Conservation (phyloP, 2,888 invertebrate species). For the Drymonia ruficornis region DNA sequence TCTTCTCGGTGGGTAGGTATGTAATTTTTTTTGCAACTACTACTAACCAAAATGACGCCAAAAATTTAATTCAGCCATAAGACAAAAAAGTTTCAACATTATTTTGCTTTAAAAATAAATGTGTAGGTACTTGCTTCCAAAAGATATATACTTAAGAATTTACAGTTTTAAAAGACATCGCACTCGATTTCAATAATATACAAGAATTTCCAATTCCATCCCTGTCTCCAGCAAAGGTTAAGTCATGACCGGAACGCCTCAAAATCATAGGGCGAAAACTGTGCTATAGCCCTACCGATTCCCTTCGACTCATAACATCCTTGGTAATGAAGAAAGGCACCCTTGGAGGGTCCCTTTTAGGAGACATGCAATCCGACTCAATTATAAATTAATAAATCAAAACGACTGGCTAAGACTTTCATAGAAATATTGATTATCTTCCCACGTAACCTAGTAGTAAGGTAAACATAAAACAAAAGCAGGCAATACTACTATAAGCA, state of each 20-base stretch:
- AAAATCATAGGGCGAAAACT: conserved; percentile 63
- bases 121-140: no score
- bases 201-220: conserved; percentile 23
- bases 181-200: neutral
- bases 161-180: no score
- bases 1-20: no score
- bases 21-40: no score
- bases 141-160: no score
- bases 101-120: no score
- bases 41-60: no score
- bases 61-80: no score
- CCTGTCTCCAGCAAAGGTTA: conserved; percentile 53
- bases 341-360: conserved; percentile 60
- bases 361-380: conserved; percentile 59
- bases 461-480: no score
- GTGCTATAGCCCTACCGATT: conserved; percentile 50
- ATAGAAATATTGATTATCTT: neutral
- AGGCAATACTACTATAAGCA: no score
- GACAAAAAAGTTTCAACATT: no score
- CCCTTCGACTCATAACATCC: conserved; percentile 59
- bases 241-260: conserved; percentile 58
- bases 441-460: neutral
- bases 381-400: conserved; percentile 76
- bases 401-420: conserved; percentile 49
- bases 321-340: conserved; percentile 61